Evolutionary conservation across 2,797 vertebrate genomes (phyloP), one percentile per base, ranked within the genome.

Genomic region (Trachops cirrhosus): DNA sequence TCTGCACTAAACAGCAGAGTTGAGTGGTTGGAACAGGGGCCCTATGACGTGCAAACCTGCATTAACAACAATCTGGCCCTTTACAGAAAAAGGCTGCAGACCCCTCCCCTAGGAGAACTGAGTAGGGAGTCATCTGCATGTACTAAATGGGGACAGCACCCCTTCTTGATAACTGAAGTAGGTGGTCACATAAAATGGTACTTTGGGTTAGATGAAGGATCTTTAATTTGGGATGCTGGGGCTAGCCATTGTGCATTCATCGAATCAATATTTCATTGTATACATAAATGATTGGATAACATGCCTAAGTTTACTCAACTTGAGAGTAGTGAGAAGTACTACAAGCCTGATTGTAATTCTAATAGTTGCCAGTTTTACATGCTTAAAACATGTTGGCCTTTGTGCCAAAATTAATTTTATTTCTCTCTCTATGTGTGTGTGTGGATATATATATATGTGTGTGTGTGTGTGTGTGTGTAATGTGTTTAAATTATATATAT

Each of bases 1-100:
- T 93, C 19, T 52, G 3, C 39, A 22, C 6, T 59, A 16, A 34
- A 39, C 7, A 59, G 4, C 4, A 32, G 3, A 21, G 16, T 1
- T 88, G 4, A 59, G 16, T 59, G 59, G 16, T 21, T 52, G 26
- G 14, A 26, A 77, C 16, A 26, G 41, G 74, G 29, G 71, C 2
- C 2, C 2, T 18, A 32, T 22, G 10, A 46, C 2, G 0, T 1
- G 0, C 7, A 48, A 74, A 4, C 4, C 54, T n/a, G 46, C 79
- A 50, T 39, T 16, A 29, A 52, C 48, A 52, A 54, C 7, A 21
- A 22, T 24, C 14, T 52, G 10, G 6, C 74, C 3, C 8, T 86
- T 50, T 52, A 46, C 2, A 59, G 79, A 62, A 68, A 64, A 89
- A 24, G 1, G 8, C 54, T 67, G 5, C 8, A 74, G 15, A 64